Base-by-base conservation (phyloP, 2,888 invertebrate species). In the Epirrhoe alternata region DNA sequence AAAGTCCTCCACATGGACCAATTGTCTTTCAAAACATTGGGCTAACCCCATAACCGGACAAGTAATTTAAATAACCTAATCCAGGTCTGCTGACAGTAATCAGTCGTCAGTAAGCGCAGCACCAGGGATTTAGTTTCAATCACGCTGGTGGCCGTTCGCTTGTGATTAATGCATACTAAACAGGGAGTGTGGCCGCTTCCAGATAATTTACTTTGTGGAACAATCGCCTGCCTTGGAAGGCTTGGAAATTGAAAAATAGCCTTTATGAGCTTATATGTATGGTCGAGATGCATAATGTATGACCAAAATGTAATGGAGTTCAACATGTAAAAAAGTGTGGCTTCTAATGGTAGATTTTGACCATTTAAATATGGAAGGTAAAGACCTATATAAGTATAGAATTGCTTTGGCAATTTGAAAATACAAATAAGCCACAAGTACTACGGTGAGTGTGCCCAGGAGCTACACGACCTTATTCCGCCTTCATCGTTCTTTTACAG, bases 111-210 rank as follows among this genome's bases (percentile, higher is more conserved):
- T 81, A 77, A 84, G 79, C 81, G 83, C 77, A 81, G 79, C 85
- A 85, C 86, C 79, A 74, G 74, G 86, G 92, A 90, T 92, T 90
- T 87, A 88, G 88, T 91, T 91, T 91, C 92, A 92, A 92, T 92
- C 92, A 91, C 83, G 89, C 76, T 72, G 82, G 79, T 83, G 84
- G 81, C 76, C 84, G 81, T 82, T 78, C 80, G 84, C 80, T 81
- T 80, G 81, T 90, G 89, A 92, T 92, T 91, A 91, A 92, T 92
- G 92, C 91, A 92, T 92, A 92, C 91, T 90, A 92, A 92, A 88
- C 87, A 91, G 89, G 81, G 74, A 82, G 80, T 82, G 80, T 76
- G 78, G 78, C 74, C 74, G 73, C 74, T 80, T 77, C 75, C 73
- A 80, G 77, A 81, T 79, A 75, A 81, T 80, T 80, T 80, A 80